Evolutionary conservation across 2,888 invertebrate species (phyloP).

Genomic region (Orchesellides sinensis): DNA sequence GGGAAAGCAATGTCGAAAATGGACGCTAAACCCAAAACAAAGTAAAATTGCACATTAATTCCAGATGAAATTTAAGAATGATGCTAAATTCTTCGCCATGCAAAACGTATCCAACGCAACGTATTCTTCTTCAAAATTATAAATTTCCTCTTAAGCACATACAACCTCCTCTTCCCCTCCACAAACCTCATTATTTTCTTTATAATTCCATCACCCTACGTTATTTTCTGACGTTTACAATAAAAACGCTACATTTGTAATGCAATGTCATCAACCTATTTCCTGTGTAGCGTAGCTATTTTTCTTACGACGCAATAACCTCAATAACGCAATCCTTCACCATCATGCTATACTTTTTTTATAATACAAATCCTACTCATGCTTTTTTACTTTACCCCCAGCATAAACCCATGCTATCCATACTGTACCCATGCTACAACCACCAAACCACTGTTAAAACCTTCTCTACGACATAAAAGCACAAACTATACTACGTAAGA

Average conservation of each 20-base stretch:
- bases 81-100: too few relatives aligned
- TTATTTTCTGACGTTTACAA: too few relatives aligned
- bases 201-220: too few relatives aligned
- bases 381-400: not conserved
- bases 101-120: not conserved
- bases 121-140: not conserved
- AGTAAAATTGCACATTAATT: too few relatives aligned
- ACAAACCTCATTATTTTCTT: not conserved
- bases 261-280: conserved; percentile 2
- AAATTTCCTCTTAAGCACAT: not conserved
- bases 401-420: not conserved
- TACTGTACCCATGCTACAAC: not conserved
- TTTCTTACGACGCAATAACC: conserved; percentile 66
- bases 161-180: not conserved
- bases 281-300: conserved; percentile 43
- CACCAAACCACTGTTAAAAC: not conserved
- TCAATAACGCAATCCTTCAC: conserved; percentile 44
- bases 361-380: not conserved
- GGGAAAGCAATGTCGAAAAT: not conserved
- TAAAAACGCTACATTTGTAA: too few relatives aligned
- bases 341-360: conserved; percentile 4
- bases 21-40: too few relatives aligned
- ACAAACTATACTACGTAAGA: conserved; percentile 4
- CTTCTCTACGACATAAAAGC: not conserved
- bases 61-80: too few relatives aligned